Evolutionary conservation across 2,797 vertebrate genomes (phyloP).

Genomic region (Manis crassicaudata): DNA sequence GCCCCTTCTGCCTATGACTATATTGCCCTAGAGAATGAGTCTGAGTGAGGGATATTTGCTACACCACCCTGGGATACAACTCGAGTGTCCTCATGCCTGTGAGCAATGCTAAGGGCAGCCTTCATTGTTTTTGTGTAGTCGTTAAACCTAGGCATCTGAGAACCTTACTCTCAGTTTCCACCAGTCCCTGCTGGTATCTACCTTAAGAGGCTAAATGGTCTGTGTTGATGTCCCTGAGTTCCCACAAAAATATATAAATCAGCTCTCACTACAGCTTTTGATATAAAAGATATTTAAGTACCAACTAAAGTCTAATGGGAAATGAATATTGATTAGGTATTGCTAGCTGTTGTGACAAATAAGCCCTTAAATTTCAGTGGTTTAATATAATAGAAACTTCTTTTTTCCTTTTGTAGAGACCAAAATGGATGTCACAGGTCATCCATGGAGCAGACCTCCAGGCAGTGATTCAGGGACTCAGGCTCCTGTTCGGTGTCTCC

Average conservation of each 20-base stretch:
- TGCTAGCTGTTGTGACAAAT: background rate
- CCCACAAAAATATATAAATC: background rate
- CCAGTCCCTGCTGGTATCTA: background rate
- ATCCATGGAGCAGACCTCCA: background rate
- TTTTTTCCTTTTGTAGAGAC: background rate
- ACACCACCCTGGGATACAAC: background rate
- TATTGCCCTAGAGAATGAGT: background rate
- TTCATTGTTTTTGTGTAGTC: background rate
- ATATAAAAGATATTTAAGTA: background rate
- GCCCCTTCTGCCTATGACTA: background rate
- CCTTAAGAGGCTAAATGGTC: background rate
- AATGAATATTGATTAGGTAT: background rate
- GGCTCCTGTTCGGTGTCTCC: background rate
- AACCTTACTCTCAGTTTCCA: background rate
- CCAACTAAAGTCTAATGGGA: background rate
- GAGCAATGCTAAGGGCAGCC: background rate
- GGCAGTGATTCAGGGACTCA: background rate
- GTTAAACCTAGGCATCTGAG: background rate
- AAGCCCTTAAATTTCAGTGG: background rate
- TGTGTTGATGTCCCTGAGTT: background rate
- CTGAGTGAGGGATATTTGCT: background rate
- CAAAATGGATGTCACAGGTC: background rate
- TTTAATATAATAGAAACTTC: background rate
- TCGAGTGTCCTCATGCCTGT: background rate
- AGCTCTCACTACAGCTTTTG: background rate